phyloP scores from a whole-genome alignment of 2,113 vertebrate genomes.

The Pluvianellus socialis region DNA sequence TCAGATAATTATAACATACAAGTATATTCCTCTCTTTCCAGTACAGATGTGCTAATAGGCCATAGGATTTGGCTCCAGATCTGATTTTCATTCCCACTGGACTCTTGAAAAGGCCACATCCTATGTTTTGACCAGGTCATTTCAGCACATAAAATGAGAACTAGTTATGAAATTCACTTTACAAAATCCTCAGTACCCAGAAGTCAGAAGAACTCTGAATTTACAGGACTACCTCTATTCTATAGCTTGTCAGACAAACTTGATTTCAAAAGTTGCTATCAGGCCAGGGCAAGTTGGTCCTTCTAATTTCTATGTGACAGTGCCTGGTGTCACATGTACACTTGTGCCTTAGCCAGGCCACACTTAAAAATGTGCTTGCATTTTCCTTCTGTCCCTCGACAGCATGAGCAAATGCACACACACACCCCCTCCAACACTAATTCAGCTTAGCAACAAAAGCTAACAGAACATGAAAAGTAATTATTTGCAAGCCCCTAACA shows the following conservation, averaged over 20 bases:
- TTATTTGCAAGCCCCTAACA: not conserved
- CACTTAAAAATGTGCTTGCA: not conserved
- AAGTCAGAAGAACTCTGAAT: not conserved
- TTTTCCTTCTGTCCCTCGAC: not conserved
- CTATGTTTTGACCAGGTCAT: not conserved
- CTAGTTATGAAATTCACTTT: not conserved
- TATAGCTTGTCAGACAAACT: not conserved
- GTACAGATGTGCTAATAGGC: not conserved
- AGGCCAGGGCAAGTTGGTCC: not conserved
- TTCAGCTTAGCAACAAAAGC: not conserved
- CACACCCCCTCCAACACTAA: not conserved
- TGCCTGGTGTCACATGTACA: not conserved
- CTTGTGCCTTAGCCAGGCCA: not conserved
- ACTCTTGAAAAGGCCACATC: not conserved
- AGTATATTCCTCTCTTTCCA: not conserved
- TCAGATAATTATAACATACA: not conserved
- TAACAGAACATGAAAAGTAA: not conserved
- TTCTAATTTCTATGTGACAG: not conserved
- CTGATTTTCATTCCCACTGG: not conserved
- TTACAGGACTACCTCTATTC: not conserved
- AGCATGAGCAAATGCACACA: not conserved
- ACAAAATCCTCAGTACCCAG: not conserved
- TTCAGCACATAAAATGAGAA: not conserved
- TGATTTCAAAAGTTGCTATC: not conserved
- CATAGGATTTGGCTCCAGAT: not conserved